A percentile compares a stretch with the other conserved stretches of the same genome.
Evolutionary conservation across 2,797 vertebrate genomes (phyloP).

Genomic region (Pempheris klunzingeri): DNA sequence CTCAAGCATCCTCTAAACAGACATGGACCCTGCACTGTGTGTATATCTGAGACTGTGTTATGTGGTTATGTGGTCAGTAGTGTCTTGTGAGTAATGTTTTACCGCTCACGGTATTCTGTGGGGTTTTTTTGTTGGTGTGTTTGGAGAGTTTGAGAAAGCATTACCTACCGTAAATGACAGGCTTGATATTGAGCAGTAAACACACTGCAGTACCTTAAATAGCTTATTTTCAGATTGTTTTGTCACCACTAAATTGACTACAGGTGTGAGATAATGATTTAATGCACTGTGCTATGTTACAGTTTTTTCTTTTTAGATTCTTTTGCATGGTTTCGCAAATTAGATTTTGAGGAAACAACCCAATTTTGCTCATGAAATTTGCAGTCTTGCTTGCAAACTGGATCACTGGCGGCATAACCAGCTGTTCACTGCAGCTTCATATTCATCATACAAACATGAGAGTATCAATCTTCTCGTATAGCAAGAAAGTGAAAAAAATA

Average conservation of each 20-base stretch:
- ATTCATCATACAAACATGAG: not conserved
- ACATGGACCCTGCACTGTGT: slow-evolving; percentile 1
- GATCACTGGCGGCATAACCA: not conserved
- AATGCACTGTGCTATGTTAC: not conserved
- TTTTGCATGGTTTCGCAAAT: not conserved
- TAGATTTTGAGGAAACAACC: not conserved
- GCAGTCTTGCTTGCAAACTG: not conserved
- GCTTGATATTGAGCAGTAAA: not conserved
- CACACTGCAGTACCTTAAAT: not conserved
- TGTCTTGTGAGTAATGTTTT: slow-evolving; percentile 28
- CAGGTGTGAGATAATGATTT: not conserved
- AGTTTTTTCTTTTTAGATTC: not conserved
- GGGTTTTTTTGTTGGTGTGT: slow-evolving; percentile 2
- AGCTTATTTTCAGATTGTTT: not conserved
- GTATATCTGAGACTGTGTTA: not conserved
- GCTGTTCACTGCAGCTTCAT: not conserved
- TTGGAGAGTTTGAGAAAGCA: not conserved
- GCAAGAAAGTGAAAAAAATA: too few species aligned
- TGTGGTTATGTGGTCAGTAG: slow-evolving; percentile 20
- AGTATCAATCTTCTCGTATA: not conserved
- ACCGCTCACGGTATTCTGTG: not conserved
- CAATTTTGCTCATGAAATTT: not conserved
- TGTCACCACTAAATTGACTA: not conserved
- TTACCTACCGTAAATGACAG: slow-evolving; percentile 9
- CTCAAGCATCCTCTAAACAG: slow-evolving; percentile 35